Base-by-base conservation (phyloP, 1,140 invertebrate genomes). In the Drosophila ercepeae region DNA sequence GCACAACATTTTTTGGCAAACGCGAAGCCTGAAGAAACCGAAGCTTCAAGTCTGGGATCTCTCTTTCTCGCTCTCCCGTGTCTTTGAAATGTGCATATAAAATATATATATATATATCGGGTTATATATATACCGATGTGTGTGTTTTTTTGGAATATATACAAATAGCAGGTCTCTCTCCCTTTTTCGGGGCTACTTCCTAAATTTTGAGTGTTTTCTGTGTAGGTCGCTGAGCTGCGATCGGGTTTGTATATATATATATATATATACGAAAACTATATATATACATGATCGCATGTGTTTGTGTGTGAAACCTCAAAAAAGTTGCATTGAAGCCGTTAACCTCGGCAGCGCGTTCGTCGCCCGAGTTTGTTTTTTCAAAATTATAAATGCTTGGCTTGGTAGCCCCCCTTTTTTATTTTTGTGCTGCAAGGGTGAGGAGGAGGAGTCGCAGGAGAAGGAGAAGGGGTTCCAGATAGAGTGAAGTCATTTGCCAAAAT, bases 281-380 rank as follows among this genome's bases (percentile, higher is more conserved):
- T 50, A 29, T 50, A 19, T 19, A 21, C 11, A 5, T n/a, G 41
- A 21, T 23, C 19, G 32, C 36, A 16, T 32, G 16, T 57, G 42
- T 48, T 23, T 46, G 3, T 50, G 36, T 19, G 39, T 51, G 81
- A 84, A 84, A 89, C 82, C 82, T 78, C 77, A 82, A 84, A 90
- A 82, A 89, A 90, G 83, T 90, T 90, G 89, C 68, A 90, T 73
- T 79, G 72, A 90, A 90, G 89, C 89, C 89, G 89, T 90, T 90
- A 90, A 90, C 89, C 89, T 90, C 89, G 89, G 73, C 71, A 49
- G 50, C 59, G 73, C 83, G 84, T 86, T 90, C 89, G 83, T 78
- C 86, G 86, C 72, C 77, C 86, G 86, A 86, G 69, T 89, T 84
- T 84, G 75, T 79, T 84, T 86, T 84, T 73, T 53, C 59, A 79